Evolutionary conservation across 2,888 invertebrate genomes (phyloP), one percentile per base, ranked within the genome.

Genomic region (Noctua fimbriata): DNA sequence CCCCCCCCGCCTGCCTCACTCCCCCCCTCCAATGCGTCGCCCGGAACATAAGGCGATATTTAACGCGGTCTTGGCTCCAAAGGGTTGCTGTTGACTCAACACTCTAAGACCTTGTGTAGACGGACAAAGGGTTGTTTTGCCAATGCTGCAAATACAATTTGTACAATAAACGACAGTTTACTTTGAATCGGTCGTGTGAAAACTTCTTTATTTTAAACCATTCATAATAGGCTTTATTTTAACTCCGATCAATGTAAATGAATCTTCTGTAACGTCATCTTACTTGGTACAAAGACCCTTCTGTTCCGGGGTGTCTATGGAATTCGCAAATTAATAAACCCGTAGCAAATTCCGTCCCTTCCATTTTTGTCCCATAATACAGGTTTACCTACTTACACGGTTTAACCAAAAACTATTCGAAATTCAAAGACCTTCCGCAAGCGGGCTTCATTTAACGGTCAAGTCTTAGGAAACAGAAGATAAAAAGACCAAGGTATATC

Each of bases 41-140:
- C 87, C 82, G 78, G 83, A 58, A 85, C 88, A 82, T 79, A 82
- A 72, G 82, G 88, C 85, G 87, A 89, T 88, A 90, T 88, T 90
- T 89, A 89, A 83, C 78, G 69, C 81, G 81, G 81, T 84, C 74
- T 82, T 85, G 78, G 85, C 79, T 55, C 2, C 87, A 84, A 85
- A 78, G 82, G 85, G 86, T 78, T 87, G 55, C 67, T 87, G 73
- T 82, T 82, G 69, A 78, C 74, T 82, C 58, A 67, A 67, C 58
- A 49, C 67, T 2, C 32, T 41, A 49, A 66, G 24, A 70, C 16
- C n/a, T 52, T 60, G 66, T 60, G 77, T 67, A 63, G 60, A 73
- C 60, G 65, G 74, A 76, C 49, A 76, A 32, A 67, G n/a, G 41
- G 66, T 63, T 73, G 63, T 65, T 24, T 36, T 66, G 55, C 69